phyloP scores from a whole-genome alignment of 2,113 vertebrate species.

The human (Homo sapiens) region DNA sequence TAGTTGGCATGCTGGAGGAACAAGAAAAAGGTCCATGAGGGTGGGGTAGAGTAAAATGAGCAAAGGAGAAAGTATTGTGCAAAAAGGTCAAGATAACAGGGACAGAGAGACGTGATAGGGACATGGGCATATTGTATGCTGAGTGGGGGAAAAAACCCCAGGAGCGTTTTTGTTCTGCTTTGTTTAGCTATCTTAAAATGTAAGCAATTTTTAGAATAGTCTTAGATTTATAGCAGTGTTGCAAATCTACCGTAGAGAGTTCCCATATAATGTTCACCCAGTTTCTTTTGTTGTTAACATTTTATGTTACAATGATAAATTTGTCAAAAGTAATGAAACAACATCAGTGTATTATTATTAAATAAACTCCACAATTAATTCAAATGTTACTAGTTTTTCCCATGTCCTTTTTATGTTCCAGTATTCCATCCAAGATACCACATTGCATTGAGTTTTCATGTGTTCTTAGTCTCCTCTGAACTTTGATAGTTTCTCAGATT shows the following conservation, averaged over 20 bases:
- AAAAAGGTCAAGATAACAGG: not conserved
- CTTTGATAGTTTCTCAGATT: not conserved
- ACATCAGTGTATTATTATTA: not conserved
- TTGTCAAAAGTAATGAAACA: not conserved
- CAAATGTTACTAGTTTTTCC: not conserved
- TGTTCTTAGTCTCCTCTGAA: not conserved
- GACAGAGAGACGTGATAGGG: not conserved
- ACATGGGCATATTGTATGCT: too few species aligned
- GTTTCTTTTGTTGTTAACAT: not conserved
- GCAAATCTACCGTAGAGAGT: not conserved
- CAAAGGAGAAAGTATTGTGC: not conserved
- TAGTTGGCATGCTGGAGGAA: not conserved
- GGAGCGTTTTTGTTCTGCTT: not conserved
- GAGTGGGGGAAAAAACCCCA: not conserved
- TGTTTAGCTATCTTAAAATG: not conserved
- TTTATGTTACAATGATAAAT: not conserved
- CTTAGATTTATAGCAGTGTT: not conserved
- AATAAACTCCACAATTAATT: not conserved
- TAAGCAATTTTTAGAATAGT: not conserved
- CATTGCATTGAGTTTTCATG: not conserved
- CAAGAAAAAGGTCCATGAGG: not conserved
- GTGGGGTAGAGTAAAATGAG: not conserved
- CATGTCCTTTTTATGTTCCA: not conserved
- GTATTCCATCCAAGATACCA: not conserved
- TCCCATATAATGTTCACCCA: not conserved